Conservation (phyloP, 2,888 invertebrate species). For the Gymnoscelis rufifasciata region DNA sequence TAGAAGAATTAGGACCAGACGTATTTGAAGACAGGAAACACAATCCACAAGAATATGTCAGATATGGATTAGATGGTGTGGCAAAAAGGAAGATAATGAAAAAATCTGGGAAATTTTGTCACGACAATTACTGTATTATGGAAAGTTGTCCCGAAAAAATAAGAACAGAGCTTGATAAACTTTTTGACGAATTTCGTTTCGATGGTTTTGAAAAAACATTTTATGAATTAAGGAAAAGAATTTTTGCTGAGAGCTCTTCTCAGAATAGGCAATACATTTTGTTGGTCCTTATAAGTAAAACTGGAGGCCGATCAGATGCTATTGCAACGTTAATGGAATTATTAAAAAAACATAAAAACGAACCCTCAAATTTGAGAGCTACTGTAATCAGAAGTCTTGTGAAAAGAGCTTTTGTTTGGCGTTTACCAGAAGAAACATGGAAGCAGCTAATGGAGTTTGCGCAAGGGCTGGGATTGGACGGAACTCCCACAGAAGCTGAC, state of each 20-base stretch:
- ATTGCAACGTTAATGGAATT: slow-evolving; percentile 44
- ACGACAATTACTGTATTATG: not conserved
- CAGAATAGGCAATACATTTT: slow-evolving; percentile 54
- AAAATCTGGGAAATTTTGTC: not conserved
- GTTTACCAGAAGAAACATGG: slow-evolving; percentile 48
- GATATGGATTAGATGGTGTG: not conserved
- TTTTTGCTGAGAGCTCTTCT: slow-evolving; percentile 39
- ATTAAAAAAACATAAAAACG: slow-evolving; percentile 44
- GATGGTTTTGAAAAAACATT: slow-evolving; percentile 46
- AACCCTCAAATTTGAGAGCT: slow-evolving; percentile 50
- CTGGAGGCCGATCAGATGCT: slow-evolving; percentile 43
- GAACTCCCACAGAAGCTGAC: slow-evolving; percentile 35
- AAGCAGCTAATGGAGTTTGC: slow-evolving; percentile 43
- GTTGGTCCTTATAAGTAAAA: slow-evolving; percentile 59
- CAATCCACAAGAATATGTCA: slow-evolving; percentile 11
- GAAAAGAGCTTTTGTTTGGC: slow-evolving; percentile 53
- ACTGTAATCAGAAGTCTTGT: slow-evolving; percentile 55
- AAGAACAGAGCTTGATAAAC: slow-evolving; percentile 36
- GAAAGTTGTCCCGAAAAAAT: not conserved
- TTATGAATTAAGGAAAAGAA: slow-evolving; percentile 43
- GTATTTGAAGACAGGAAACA: slow-evolving; percentile 28
- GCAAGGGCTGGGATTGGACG: slow-evolving; percentile 53
- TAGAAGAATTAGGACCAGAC: slow-evolving; percentile 5
- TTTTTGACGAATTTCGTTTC: slow-evolving; percentile 55
- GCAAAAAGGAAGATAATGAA: slow-evolving; percentile 6